phyloP scores from a whole-genome alignment of 2,113 vertebrate species.

The Oreochromis tanganicae region DNA sequence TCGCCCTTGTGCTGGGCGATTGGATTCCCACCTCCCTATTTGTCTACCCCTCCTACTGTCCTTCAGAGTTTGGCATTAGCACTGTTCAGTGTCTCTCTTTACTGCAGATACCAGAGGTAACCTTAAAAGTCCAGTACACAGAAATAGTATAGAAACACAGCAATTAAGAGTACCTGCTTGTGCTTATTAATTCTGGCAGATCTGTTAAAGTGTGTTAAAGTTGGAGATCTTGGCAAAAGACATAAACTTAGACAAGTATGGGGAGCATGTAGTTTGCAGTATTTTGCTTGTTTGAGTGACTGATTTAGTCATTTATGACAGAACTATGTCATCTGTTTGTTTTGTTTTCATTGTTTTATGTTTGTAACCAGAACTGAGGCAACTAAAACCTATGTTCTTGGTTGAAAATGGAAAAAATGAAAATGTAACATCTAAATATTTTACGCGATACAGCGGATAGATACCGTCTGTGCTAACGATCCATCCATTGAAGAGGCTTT shows the following conservation, averaged over 20 bases:
- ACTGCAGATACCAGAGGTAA: conserved; percentile 7
- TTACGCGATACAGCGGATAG: conserved; percentile 57
- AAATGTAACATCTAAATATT: conserved; percentile 46
- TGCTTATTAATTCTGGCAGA: background rate
- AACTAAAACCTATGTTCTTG: background rate
- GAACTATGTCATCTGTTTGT: background rate
- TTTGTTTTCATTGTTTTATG: background rate
- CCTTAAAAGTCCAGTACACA: conserved; percentile 11
- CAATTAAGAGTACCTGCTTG: background rate
- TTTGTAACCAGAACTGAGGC: background rate
- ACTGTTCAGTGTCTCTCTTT: conserved; percentile 1
- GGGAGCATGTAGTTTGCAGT: background rate
- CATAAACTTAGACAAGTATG: background rate
- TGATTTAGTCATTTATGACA: conserved; percentile 12
- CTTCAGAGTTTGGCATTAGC: conserved; percentile 66
- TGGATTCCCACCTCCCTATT: conserved; percentile 64
- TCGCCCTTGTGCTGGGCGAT: conserved; percentile 62
- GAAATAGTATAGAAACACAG: background rate
- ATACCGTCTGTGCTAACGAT: conserved; percentile 54
- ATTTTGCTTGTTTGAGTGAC: background rate
- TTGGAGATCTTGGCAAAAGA: background rate
- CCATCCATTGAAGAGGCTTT: conserved; percentile 36
- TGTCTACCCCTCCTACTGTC: conserved; percentile 60
- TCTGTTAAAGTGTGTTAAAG: background rate
- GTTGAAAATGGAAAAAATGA: background rate